phyloP scores from a whole-genome alignment of 1,140 invertebrate species.

The Drosophila sp. region DNA sequence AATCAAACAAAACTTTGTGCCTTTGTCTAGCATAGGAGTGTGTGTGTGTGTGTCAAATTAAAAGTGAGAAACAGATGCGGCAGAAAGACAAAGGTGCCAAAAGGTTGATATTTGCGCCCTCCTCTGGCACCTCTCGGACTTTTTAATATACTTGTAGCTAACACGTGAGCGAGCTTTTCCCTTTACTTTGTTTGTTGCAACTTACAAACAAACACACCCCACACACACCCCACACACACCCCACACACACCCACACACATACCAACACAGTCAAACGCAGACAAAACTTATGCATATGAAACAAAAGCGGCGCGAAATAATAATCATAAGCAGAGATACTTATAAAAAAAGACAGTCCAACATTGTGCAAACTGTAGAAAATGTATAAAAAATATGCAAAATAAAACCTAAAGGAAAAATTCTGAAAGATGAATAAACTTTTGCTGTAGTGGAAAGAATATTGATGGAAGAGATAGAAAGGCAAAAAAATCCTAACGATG shows the following conservation, averaged over 20 bases:
- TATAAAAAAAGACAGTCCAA: slow-evolving; percentile 22
- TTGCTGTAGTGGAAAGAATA: neutral
- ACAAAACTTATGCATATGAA: slow-evolving; percentile 56
- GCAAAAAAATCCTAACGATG: no score
- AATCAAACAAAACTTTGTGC: slow-evolving; percentile 82
- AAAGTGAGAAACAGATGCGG: slow-evolving; percentile 77
- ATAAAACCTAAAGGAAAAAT: slow-evolving; percentile 1
- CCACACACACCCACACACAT: slow-evolving; percentile 5
- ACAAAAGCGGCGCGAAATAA: slow-evolving; percentile 53
- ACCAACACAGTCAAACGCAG: neutral
- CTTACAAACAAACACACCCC: slow-evolving; percentile 5
- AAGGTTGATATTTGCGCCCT: slow-evolving; percentile 52
- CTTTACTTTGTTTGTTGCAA: slow-evolving; percentile 57
- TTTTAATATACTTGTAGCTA: slow-evolving; percentile 70
- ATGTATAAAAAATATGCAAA: slow-evolving; percentile 7
- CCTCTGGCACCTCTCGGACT: neutral
- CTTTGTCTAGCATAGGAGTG: slow-evolving; percentile 65
- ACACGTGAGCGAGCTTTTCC: slow-evolving; percentile 53
- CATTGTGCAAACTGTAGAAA: slow-evolving; percentile 9
- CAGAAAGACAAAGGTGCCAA: slow-evolving; percentile 77
- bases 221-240: slow-evolving; percentile 1
- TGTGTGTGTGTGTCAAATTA: slow-evolving; percentile 61
- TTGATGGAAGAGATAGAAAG: no score
- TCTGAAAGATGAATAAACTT: neutral
- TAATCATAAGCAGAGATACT: slow-evolving; percentile 49